These are phyloP conservation scores for Gymnothorax reevesii DNA, from an alignment of 2,797 vertebrate genomes.

Conservation along the genomic window DNA sequence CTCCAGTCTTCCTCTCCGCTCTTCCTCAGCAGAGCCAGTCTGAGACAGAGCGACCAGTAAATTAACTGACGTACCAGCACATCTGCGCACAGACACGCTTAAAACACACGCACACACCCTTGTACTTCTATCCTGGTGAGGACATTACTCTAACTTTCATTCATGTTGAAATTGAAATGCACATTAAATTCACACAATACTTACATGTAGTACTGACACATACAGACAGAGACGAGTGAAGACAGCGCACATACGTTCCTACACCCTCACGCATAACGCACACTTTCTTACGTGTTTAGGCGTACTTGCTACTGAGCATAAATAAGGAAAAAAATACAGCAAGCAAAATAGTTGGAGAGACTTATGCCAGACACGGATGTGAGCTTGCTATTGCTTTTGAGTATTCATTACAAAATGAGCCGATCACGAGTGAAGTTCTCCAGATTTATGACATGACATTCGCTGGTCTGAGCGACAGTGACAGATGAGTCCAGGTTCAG, in stretches of 20 bases:
- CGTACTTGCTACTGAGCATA: too few relatives aligned
- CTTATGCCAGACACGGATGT: not conserved
- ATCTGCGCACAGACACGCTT: not conserved
- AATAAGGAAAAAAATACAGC: too few relatives aligned
- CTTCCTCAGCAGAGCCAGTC: constrained; percentile 88
- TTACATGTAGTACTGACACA: too few relatives aligned
- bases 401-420: not conserved
- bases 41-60: constrained; percentile 51
- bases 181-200: too few relatives aligned
- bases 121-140: too few relatives aligned
- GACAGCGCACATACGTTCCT: too few relatives aligned
- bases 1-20: constrained; percentile 94
- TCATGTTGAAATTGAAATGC: too few relatives aligned
- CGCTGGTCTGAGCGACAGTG: not conserved
- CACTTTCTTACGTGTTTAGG: too few relatives aligned
- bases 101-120: constrained; percentile 6
- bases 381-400: not conserved
- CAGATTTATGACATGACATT: not conserved
- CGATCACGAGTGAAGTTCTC: not conserved
- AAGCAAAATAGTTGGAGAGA: not conserved
- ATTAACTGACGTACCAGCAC: not conserved
- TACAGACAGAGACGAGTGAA: too few relatives aligned
- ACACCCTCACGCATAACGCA: too few relatives aligned
- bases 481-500: not conserved
- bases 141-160: not conserved